Conservation (phyloP, 2,888 invertebrate species). For the Dolomedes plantarius region DNA sequence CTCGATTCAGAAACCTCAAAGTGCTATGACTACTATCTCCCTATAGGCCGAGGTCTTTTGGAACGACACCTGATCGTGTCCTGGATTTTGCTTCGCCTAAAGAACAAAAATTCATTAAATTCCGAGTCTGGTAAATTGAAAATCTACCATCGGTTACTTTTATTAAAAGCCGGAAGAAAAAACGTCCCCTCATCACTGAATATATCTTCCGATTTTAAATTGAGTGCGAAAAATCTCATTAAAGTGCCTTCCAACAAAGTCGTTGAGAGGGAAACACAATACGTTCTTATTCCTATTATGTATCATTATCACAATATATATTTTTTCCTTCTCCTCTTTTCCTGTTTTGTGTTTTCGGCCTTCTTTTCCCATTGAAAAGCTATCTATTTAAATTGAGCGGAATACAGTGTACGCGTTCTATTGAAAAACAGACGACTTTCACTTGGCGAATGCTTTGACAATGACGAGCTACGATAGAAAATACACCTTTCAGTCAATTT, state of each 20-base stretch:
- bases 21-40: not conserved
- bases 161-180: constrained; percentile 52
- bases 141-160: constrained; percentile 25
- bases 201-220: constrained; percentile 51
- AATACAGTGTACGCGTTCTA: constrained; percentile 45
- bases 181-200: not conserved
- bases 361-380: constrained; percentile 23
- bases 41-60: not conserved
- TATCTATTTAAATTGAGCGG: constrained; percentile 62
- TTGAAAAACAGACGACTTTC: constrained; percentile 62
- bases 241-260: constrained; percentile 59
- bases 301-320: constrained; percentile 53
- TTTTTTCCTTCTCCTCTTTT: constrained; percentile 19
- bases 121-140: constrained; percentile 36
- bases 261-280: constrained; percentile 39
- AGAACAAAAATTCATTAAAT: constrained; percentile 62
- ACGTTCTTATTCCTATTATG: constrained; percentile 64
- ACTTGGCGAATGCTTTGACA: constrained; percentile 59
- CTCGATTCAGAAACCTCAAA: not conserved
- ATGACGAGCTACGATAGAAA: constrained; percentile 62
- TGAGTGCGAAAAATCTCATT: constrained; percentile 69
- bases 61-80: not conserved
- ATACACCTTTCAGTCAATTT: constrained; percentile 67
- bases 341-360: constrained; percentile 4
- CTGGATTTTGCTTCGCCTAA: not conserved